Evolutionary conservation across 2,113 vertebrate genomes (phyloP).

Genomic region (Eclectus roratus): DNA sequence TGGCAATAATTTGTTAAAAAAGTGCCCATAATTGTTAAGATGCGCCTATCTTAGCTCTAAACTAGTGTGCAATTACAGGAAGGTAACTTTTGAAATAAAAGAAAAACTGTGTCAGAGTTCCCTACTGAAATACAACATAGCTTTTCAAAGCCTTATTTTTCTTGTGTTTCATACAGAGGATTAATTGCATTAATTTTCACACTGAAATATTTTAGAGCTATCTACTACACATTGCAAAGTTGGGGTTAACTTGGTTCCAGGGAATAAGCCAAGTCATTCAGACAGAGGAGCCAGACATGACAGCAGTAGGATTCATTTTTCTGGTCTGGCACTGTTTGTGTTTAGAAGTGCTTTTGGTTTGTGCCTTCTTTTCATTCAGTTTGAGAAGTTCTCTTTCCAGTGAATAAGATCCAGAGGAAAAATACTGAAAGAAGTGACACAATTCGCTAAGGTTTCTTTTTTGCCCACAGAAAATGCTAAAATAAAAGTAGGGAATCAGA

Average conservation of each 20-base stretch:
- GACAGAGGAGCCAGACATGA: neutral
- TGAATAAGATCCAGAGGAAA: neutral
- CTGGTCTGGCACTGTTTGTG: neutral
- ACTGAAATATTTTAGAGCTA: conserved; percentile 53
- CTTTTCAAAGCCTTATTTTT: conserved; percentile 24
- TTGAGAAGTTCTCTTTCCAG: neutral
- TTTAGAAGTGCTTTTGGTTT: conserved; percentile 3
- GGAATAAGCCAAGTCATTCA: conserved; percentile 31
- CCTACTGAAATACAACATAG: neutral
- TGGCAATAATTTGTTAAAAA: conserved; percentile 77
- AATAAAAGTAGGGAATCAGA: neutral
- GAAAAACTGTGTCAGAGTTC: neutral
- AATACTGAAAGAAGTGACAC: neutral
- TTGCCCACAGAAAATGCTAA: neutral
- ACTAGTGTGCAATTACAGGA: conserved; percentile 66
- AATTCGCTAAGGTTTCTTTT: neutral
- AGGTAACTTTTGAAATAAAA: conserved; percentile 69
- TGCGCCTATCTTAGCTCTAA: conserved; percentile 58
- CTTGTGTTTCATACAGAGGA: conserved; percentile 2
- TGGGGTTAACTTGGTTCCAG: conserved; percentile 14
- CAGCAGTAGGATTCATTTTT: conserved; percentile 19
- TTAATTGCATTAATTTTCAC: conserved; percentile 59
- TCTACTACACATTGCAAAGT: conserved; percentile 18
- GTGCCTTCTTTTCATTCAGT: neutral
- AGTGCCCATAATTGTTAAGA: conserved; percentile 74